Conservation (phyloP, 2,797 vertebrate species). For the Enteromius treurensis region DNA sequence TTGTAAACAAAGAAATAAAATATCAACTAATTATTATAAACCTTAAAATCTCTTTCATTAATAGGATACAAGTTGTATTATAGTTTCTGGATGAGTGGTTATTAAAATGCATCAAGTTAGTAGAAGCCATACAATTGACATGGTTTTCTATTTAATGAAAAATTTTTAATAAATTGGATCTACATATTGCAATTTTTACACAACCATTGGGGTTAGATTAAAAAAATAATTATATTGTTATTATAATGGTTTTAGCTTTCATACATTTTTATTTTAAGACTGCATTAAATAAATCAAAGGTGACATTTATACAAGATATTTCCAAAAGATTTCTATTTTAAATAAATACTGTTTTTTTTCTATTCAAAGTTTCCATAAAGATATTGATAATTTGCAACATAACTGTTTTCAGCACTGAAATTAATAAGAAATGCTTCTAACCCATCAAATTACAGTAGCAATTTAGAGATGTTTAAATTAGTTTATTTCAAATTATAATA, state of each 20-base stretch:
- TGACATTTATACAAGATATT: neutral
- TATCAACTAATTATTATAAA: neutral
- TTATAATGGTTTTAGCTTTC: neutral
- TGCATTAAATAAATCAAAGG: neutral
- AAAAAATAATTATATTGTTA: neutral
- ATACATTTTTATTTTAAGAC: neutral
- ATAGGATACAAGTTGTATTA: neutral
- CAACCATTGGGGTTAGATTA: neutral
- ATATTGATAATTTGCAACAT: neutral
- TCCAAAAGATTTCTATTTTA: neutral
- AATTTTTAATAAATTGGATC: too few relatives aligned
- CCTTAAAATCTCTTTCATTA: neutral
- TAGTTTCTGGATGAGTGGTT: neutral
- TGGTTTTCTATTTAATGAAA: neutral
- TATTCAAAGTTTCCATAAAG: neutral
- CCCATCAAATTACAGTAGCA: neutral
- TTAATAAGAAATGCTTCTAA: neutral
- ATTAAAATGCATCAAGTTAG: neutral
- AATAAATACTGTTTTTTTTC: neutral
- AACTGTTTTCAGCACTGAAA: neutral
- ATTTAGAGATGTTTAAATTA: neutral
- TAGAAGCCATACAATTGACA: neutral
- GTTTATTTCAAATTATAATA: neutral
- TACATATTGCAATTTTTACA: neutral
- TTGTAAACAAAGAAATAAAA: neutral